A percentile compares a stretch with the other conserved stretches of the same genome.
Conservation (phyloP, 2,888 invertebrate genomes). For the Lordiphosa andalusiaca region DNA sequence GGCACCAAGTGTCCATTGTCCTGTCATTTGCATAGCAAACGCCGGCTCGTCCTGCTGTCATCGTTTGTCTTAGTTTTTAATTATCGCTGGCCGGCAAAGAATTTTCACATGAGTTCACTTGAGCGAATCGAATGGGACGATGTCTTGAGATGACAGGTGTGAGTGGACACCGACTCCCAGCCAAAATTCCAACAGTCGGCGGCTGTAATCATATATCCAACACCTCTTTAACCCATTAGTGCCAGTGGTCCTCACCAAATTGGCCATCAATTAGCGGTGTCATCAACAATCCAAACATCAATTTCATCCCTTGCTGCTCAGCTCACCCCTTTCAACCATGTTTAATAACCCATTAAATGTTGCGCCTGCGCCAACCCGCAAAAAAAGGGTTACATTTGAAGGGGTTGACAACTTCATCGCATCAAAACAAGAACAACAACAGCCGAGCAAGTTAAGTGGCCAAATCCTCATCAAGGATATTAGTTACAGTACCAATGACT, state of each 20-base stretch:
- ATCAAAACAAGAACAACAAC: conserved; percentile 21
- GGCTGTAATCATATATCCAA: neutral
- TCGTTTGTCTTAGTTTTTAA: conserved; percentile 72
- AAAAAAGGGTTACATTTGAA: conserved; percentile 37
- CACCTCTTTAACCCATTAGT: conserved; percentile 4
- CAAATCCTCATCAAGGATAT: conserved; percentile 17
- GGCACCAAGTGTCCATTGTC: conserved; percentile 57
- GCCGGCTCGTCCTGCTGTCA: conserved; percentile 48
- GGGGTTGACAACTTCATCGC: conserved; percentile 50
- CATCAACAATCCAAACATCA: conserved; percentile 46
- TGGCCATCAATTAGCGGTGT: conserved; percentile 72
- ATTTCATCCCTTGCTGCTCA: conserved; percentile 34
- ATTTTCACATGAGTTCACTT: conserved; percentile 77
- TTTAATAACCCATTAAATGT: conserved; percentile 67
- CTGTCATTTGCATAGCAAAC: conserved; percentile 80
- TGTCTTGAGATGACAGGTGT: conserved; percentile 30
- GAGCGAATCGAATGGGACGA: conserved; percentile 47
- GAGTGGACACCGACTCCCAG: neutral
- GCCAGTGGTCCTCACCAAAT: conserved; percentile 43
- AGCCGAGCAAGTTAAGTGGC: conserved; percentile 42
- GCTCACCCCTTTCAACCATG: conserved; percentile 27
- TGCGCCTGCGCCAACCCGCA: conserved; percentile 28
- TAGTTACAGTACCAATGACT: conserved; percentile 18
- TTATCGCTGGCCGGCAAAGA: conserved; percentile 54
- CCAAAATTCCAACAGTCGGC: neutral